Evolutionary conservation across 2,888 invertebrate species (phyloP).

Genomic region (Nemotelus pantherinus): DNA sequence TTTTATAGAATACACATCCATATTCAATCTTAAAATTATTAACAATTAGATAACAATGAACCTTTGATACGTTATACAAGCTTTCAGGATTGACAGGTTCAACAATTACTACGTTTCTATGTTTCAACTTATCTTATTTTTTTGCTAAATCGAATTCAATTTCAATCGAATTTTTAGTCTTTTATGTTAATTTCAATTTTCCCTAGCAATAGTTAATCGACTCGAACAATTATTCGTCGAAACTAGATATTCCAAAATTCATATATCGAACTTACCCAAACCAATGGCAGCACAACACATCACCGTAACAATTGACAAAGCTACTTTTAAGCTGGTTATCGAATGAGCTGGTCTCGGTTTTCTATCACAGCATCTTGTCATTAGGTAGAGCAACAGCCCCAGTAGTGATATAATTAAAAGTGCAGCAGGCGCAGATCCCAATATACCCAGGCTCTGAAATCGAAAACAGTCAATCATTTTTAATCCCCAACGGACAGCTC

Average conservation of each 20-base stretch:
- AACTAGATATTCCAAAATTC: background rate
- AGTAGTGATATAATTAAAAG: slow-evolving; percentile 91
- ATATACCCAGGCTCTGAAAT: slow-evolving; percentile 87
- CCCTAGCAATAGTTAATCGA: no score
- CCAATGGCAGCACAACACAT: slow-evolving; percentile 91
- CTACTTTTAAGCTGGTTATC: slow-evolving; percentile 86
- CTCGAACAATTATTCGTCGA: background rate
- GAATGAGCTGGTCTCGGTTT: slow-evolving; percentile 89
- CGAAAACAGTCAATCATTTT: background rate
- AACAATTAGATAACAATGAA: no score
- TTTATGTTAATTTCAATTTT: no score
- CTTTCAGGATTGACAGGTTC: no score
- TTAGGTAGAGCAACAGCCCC: slow-evolving; percentile 88
- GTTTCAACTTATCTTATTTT: no score
- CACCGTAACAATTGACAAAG: slow-evolving; percentile 82
- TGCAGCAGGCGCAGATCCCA: slow-evolving; percentile 93
- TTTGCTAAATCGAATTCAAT: no score
- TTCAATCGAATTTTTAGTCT: no score
- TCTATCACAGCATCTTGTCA: slow-evolving; percentile 95
- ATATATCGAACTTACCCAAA: slow-evolving; percentile 67
- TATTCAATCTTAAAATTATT: no score
- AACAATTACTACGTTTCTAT: no score
- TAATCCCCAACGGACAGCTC: background rate
- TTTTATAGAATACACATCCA: no score
- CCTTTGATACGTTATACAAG: no score